A percentile compares a stretch with the other conserved stretches of the same genome.
phyloP scores from a whole-genome alignment of 1,140 invertebrate genomes.

The Elysia chlorotica region DNA sequence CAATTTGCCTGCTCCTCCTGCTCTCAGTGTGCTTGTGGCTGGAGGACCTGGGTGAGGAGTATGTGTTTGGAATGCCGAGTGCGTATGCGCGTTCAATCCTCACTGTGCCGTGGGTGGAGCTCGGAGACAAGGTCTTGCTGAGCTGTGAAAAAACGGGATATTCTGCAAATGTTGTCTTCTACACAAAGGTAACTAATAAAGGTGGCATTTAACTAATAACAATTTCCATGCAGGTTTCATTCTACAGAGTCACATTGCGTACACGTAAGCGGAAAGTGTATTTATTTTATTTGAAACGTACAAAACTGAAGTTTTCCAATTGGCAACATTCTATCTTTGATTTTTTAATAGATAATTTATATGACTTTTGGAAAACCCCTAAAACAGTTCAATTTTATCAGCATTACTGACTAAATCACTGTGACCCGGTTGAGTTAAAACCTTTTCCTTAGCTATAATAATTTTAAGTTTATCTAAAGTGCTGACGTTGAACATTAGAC shows the following conservation, averaged over 20 bases:
- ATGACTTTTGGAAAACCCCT: background rate
- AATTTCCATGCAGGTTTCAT: background rate
- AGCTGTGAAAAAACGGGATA: slow-evolving; percentile 89
- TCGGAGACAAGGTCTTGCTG: slow-evolving; percentile 88
- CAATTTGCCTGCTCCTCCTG: too few species aligned
- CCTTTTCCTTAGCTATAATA: too few species aligned
- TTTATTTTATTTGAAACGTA: background rate
- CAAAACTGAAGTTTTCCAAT: background rate
- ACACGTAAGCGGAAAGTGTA: too few species aligned
- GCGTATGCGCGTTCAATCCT: slow-evolving; percentile 94
- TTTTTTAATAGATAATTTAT: background rate
- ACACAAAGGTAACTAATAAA: slow-evolving; percentile 74
- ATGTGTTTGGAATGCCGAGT: slow-evolving; percentile 92
- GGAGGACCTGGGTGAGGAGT: slow-evolving; percentile 86
- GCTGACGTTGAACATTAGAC: too few species aligned
- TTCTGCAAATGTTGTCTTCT: slow-evolving; percentile 86
- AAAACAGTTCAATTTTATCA: too few species aligned
- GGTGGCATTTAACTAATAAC: background rate
- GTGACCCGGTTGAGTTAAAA: too few species aligned
- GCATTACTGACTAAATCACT: too few species aligned
- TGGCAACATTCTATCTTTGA: background rate
- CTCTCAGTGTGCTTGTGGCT: slow-evolving; percentile 75
- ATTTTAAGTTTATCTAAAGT: background rate
- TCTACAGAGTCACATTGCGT: too few species aligned
- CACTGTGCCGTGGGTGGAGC: slow-evolving; percentile 95